Evolutionary conservation across 2,797 vertebrate genomes (phyloP), one percentile per base, ranked within the genome.

Genomic region (Tympanoctomys barrerae): DNA sequence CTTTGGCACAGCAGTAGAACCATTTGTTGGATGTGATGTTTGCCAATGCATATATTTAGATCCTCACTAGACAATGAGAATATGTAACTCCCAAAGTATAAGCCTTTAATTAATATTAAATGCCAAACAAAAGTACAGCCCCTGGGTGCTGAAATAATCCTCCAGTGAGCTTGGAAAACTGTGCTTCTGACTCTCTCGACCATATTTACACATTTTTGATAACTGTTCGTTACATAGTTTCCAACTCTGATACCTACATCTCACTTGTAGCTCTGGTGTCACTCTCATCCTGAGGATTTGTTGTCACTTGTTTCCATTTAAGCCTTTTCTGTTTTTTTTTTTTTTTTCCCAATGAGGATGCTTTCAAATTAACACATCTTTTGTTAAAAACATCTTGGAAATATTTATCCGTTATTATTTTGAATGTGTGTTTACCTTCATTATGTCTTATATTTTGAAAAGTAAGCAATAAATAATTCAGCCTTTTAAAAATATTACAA

Each of bases 391-490:
- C 28, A 33, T n/a, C 24, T 77, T 68, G 28, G 16, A 89, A 80
- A 36, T 78, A n/a, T 68, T 77, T 46, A 71, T 57, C 4, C 22
- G 79, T 96, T 84, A 64, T 71, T 77, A 39, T 4, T 59, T 89
- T 39, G 68, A 78, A 33, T 91, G 80, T 39, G 49, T 75, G 87
- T 36, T 82, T 66, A 36, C 64, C 21, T 90, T 64, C 26, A 49
- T 33, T 66, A 89, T 84, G 66, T 79, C 2, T 66, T 82, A 22
- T 49, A 1, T 6, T 87, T 90, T 78, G 81, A 19, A 19, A 88
- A 92, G 79, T 71, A 70, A 93, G 28, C n/a, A 86, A 52, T 49
- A 82, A 73, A 26, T 87, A 22, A 54, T 91, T 19, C n/a, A 85
- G 24, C 7, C 26, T 71, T 26, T 61, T 61, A 7, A 57, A 57